Evolutionary conservation across 2,113 vertebrate genomes (phyloP).

Genomic region (Calyptomena viridis): DNA sequence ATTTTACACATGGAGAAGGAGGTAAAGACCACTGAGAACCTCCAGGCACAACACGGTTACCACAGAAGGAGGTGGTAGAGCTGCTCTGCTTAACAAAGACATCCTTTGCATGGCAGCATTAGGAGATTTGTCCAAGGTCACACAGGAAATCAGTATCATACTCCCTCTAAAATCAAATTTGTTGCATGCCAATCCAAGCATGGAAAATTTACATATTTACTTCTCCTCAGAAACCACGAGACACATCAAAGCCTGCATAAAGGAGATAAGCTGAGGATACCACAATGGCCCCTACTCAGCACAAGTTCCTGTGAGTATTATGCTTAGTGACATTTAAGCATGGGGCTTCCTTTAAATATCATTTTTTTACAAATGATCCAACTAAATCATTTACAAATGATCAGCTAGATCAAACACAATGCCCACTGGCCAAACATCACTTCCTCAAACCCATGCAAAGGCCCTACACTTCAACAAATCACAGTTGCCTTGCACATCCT

Average conservation of each 20-base stretch:
- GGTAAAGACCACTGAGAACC: background rate
- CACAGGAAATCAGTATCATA: background rate
- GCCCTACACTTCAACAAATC: background rate
- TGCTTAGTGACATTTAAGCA: background rate
- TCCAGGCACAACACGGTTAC: fast-evolving
- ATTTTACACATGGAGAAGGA: background rate
- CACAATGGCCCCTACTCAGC: background rate
- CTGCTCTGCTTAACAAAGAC: background rate
- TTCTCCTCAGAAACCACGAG: background rate
- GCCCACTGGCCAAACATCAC: background rate
- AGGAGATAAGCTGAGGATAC: background rate
- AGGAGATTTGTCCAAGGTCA: background rate
- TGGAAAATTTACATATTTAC: too few relatives aligned
- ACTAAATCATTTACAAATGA: too few relatives aligned
- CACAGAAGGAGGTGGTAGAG: background rate
- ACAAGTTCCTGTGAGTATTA: background rate
- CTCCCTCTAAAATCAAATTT: background rate
- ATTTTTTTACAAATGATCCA: too few relatives aligned
- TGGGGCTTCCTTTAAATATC: fast-evolving
- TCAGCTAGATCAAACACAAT: background rate
- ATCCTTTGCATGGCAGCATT: fast-evolving
- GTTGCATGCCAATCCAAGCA: background rate
- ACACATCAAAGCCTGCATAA: background rate
- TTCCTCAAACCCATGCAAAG: background rate
- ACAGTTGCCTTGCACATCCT: background rate